Conservation (phyloP, 2,888 invertebrate genomes). For the Lydus trimaculatus region DNA sequence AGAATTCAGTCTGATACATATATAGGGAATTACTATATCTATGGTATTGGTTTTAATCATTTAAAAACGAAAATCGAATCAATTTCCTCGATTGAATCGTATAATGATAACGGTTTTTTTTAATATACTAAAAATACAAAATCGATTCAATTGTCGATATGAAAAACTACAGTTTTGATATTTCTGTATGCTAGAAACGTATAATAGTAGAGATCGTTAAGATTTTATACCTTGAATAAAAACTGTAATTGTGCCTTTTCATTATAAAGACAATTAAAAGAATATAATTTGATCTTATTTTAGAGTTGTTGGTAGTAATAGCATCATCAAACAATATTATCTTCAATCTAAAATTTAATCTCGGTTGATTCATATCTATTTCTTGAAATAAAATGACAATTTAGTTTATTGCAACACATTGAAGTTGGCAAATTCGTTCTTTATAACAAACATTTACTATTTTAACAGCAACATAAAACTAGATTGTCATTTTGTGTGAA, state of each 20-base stretch:
- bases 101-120: neutral
- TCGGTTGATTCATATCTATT: neutral
- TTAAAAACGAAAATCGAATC: neutral
- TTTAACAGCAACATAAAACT: neutral
- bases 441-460: neutral
- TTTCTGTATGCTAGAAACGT: too few relatives aligned
- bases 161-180: neutral
- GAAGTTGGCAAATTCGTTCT: neutral
- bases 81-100: neutral
- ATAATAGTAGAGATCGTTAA: neutral
- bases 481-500: neutral
- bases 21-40: neutral
- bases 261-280: neutral
- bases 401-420: neutral
- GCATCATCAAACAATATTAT: neutral
- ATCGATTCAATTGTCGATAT: neutral
- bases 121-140: neutral
- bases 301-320: neutral
- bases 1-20: conserved; percentile 2
- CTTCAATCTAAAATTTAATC: neutral
- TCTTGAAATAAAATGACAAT: neutral
- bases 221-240: neutral
- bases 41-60: neutral
- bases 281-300: neutral
- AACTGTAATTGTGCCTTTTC: neutral